phyloP scores from a whole-genome alignment of 2,797 vertebrate species.

The Nyctalus aviator region DNA sequence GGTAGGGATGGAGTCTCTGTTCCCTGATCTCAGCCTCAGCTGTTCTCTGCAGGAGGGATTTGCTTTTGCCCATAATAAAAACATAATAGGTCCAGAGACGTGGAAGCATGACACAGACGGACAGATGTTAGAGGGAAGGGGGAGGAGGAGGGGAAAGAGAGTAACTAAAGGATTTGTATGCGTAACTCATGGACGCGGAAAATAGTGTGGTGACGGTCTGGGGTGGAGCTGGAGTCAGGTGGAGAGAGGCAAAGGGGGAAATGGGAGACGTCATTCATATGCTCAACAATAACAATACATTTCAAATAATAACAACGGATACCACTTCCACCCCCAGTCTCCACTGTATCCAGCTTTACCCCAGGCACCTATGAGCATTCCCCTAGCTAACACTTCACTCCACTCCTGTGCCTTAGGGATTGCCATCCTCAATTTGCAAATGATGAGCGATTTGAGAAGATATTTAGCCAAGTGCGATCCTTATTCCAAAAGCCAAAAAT shows the following conservation, averaged over 20 bases:
- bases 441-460: not conserved
- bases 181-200: not conserved
- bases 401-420: not conserved
- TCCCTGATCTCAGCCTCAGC: not conserved
- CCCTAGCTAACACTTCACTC: not conserved
- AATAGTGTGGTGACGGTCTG: not conserved
- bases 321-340: not conserved
- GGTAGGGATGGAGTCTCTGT: not conserved
- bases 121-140: not conserved
- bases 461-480: not conserved
- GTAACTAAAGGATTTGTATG: not conserved
- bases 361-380: not conserved
- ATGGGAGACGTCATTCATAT: not conserved
- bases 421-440: not conserved
- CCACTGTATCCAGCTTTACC: not conserved
- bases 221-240: not conserved
- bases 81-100: not conserved
- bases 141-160: not conserved
- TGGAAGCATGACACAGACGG: not conserved
- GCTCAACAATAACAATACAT: not conserved
- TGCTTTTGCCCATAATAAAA: not conserved
- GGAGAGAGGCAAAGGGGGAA: not conserved
- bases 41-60: not conserved
- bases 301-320: not conserved
- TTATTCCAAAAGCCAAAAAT: slow-evolving; percentile 11